These are phyloP conservation scores for Bombus polaris DNA, from an alignment of 1,140 invertebrate genomes.

Conservation along the genomic window DNA sequence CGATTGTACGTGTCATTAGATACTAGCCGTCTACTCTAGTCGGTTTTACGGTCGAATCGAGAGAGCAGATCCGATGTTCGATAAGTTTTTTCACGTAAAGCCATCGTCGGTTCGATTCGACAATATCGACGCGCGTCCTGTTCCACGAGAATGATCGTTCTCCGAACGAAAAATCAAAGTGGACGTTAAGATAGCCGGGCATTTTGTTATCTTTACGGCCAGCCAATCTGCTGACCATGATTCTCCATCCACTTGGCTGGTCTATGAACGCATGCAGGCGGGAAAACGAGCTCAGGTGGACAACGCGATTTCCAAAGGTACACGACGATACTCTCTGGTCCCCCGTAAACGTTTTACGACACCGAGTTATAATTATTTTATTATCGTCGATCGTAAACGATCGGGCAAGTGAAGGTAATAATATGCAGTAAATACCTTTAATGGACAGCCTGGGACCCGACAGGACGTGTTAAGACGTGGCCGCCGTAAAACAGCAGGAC, in stretches of 20 bases:
- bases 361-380: slow-evolving; percentile 80
- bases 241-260: slow-evolving; percentile 37
- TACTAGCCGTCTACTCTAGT: not conserved
- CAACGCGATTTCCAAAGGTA: slow-evolving; percentile 59
- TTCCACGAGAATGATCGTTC: slow-evolving; percentile 49
- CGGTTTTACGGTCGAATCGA: slow-evolving; percentile 3
- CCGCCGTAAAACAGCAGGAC: slow-evolving; percentile 56
- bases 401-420: slow-evolving; percentile 72
- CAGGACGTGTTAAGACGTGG: slow-evolving; percentile 59
- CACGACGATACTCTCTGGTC: slow-evolving; percentile 50
- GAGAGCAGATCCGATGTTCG: not conserved
- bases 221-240: slow-evolving; percentile 58
- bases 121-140: slow-evolving; percentile 41
- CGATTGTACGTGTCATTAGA: not conserved
- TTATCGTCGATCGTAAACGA: slow-evolving; percentile 79
- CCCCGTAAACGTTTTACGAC: slow-evolving; percentile 76
- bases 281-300: slow-evolving; percentile 53
- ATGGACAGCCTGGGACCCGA: slow-evolving; percentile 53
- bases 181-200: slow-evolving; percentile 69
- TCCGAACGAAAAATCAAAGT: slow-evolving; percentile 58
- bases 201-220: slow-evolving; percentile 78
- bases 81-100: slow-evolving; percentile 24
- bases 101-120: not conserved
- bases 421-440: slow-evolving; percentile 69
- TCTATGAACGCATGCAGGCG: slow-evolving; percentile 51